phyloP scores from a whole-genome alignment of 2,888 invertebrate genomes.

The Neoitamus cyanurus region DNA sequence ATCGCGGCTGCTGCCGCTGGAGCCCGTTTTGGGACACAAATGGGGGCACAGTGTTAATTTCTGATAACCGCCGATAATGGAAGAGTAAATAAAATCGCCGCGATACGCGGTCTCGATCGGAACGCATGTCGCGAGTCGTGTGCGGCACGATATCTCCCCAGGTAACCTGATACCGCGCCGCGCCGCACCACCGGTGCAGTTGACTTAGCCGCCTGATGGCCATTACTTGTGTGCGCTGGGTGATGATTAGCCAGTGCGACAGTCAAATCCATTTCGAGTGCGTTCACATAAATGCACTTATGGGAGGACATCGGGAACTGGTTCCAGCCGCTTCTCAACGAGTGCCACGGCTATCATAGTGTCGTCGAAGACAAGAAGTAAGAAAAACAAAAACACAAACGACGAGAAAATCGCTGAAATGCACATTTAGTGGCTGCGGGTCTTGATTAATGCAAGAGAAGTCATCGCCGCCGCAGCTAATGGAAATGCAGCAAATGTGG shows the following conservation, averaged over 20 bases:
- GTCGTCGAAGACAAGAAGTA: neutral
- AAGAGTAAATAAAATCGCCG: neutral
- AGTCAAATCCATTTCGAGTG: neutral
- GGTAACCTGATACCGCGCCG: neutral
- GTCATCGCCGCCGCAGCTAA: neutral
- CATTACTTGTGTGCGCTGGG: neutral
- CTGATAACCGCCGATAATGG: neutral
- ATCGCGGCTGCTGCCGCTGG: neutral
- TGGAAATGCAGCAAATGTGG: neutral
- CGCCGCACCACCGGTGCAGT: too few relatives aligned
- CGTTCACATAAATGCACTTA: neutral
- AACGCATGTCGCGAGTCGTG: neutral
- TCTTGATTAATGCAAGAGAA: neutral
- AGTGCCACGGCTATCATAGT: neutral
- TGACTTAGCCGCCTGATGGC: neutral
- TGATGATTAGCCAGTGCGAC: neutral
- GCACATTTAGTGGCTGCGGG: neutral
- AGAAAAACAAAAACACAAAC: neutral
- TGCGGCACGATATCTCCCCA: neutral
- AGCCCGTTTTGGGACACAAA: neutral
- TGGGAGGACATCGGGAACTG: neutral
- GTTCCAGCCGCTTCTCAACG: neutral
- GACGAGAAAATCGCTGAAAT: neutral
- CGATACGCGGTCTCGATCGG: neutral
- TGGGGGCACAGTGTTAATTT: constrained; percentile 10